phyloP scores from a whole-genome alignment of 1,140 invertebrate genomes.

The Lycorma delicatula region DNA sequence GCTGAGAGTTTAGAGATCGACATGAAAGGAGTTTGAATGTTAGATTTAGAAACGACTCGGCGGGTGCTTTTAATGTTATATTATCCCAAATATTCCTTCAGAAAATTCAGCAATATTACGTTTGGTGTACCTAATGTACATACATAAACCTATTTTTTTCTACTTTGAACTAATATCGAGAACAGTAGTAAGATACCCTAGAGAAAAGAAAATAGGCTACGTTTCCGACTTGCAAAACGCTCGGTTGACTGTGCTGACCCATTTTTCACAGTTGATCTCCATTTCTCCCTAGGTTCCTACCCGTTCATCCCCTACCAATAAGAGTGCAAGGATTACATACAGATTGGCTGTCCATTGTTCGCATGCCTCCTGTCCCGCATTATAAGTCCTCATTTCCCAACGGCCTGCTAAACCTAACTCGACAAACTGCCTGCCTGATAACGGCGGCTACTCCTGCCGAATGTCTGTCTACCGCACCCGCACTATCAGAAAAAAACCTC shows the following conservation, averaged over 20 bases:
- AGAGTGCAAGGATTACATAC: constrained; percentile 3
- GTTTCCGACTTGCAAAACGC: constrained; percentile 4
- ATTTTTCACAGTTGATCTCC: constrained; percentile 7
- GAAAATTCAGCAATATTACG: too few species aligned
- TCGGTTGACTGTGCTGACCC: background rate
- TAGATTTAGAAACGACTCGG: too few species aligned
- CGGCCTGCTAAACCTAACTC: background rate
- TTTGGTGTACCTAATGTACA: too few species aligned
- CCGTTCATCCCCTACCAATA: background rate
- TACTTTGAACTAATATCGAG: too few species aligned
- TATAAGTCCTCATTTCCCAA: background rate
- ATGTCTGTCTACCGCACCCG: too few species aligned
- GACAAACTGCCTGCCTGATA: background rate
- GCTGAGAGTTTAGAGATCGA: too few species aligned
- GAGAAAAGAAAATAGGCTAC: background rate
- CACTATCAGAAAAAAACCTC: too few species aligned
- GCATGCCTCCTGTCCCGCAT: background rate
- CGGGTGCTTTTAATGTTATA: too few species aligned
- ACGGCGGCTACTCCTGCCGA: background rate
- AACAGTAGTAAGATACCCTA: too few species aligned
- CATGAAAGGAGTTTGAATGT: too few species aligned
- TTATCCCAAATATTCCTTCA: too few species aligned
- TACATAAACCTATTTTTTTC: too few species aligned
- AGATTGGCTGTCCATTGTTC: constrained; percentile 4
- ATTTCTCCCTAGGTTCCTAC: background rate